Conservation (phyloP, 2,797 vertebrate species). For the Coluber constrictor region DNA sequence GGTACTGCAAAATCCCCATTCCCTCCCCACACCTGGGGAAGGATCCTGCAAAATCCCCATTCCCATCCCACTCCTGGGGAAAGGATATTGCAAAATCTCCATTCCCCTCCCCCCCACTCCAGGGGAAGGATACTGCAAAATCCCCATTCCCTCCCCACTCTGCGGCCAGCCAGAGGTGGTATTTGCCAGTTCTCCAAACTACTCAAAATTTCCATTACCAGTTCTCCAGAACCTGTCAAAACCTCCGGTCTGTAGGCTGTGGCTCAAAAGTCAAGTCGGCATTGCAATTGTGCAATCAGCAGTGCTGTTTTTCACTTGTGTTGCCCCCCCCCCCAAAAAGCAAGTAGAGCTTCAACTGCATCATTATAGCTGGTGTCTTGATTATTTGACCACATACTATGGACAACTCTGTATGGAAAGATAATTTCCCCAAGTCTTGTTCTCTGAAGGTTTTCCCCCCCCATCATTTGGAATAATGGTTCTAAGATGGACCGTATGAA, state of each 20-base stretch:
- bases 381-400: not conserved
- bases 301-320: not conserved
- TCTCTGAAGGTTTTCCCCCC: not conserved
- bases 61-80: no score
- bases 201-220: no score
- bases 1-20: no score
- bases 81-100: no score
- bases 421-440: constrained; percentile 28
- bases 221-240: no score
- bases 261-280: not conserved
- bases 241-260: not conserved
- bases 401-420: constrained; percentile 11
- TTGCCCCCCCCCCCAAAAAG: not conserved
- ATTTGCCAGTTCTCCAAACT: no score
- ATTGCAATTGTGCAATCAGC: not conserved
- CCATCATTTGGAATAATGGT: constrained; percentile 5
- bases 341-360: not conserved
- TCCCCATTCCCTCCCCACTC: no score
- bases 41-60: no score
- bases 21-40: no score
- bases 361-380: not conserved
- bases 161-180: no score
- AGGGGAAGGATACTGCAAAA: no score
- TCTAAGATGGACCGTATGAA: not conserved
- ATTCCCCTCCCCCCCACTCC: no score